Base-by-base conservation (phyloP, 2,113 vertebrate species). In the Trogon surrucura region DNA sequence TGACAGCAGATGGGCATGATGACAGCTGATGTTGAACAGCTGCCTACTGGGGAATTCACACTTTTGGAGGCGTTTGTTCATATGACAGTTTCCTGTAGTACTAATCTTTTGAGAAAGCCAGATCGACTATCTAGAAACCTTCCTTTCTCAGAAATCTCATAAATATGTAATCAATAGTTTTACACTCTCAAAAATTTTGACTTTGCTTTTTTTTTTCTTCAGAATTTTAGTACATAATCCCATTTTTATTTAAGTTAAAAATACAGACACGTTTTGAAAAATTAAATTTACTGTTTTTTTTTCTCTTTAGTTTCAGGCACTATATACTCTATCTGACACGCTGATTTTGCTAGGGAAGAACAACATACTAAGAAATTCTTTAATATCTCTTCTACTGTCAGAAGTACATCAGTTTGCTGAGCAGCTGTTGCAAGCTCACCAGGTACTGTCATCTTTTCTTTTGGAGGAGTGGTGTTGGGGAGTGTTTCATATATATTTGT, bases 271-370 rank as follows among this genome's bases (percentile, higher is more conserved):
- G 19, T 64, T 93, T 88, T 61, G 36, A 69, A 84, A 81, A 4
- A 56, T 79, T 27, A 87, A 71, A 48, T 57, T 85, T 89, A 78
- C 22, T 69, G 4, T 9, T 41, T 41, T 62, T 93, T 38, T 89
- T 94, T 95, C 44, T 95, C 41, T 97, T 94, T 80, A 99, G 98
- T 98, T 98, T 91, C 98, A 97, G 97, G 91, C 96, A 44, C 97
- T 98, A 88, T 96, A 97, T 81, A 93, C 61, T 80, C 75, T 99
- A 58, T 97, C 95, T 17, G 77, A 98, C 77, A 98, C 74, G 1
- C 95, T 99, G 96, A 47, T 98, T 67, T 92, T 96, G 14, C 96
- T 99, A 69, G 99, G 98, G 80, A 97, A 85, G 79, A 98, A 98
- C 96, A 95, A 58, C 60, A 36, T 94, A 30, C 94, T 98, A 36